Base-by-base conservation (phyloP, 2,797 vertebrate species). In the Acrossocheilus fasciatus region DNA sequence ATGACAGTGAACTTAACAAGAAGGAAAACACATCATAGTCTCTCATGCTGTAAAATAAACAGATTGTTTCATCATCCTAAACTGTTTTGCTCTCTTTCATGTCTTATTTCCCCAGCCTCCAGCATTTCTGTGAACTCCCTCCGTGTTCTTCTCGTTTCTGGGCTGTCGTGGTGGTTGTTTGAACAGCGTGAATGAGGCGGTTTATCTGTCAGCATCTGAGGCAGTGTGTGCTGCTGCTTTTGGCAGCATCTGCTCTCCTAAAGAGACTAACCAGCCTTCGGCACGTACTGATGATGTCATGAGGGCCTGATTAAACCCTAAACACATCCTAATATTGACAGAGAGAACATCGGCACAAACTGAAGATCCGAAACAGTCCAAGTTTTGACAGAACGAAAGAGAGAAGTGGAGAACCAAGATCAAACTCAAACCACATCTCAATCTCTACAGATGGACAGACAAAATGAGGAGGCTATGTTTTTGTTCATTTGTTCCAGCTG, bases 141-240 rank as follows among this genome's bases (percentile, higher is more conserved):
- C 84, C n/a, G 12, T 81, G 79, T 54, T 82, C 75, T 64, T 43
- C 45, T 66, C 20, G 62, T 62, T 75, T 91, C 72, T 59, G 80
- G 20, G 69, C 66, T 84, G 43, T 73, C 68, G 23, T 75, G 50
- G 17, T 74, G 75, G 50, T 80, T 86, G 77, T 79, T 86, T 86
- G 72, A 89, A 72, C 52, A 76, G 74, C 54, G 78, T 30, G 72
- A 83, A 85, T 52, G 78, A 81, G 88, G 73, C 4, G 62, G 83
- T 88, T 90, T 90, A 90, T 90, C 83, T 85, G 82, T 88, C 87
- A 87, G 89, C 87, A 72, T 90, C 87, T 82, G 41, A 77, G 43
- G 82, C 85, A 52, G 52, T 52, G 15, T 87, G 80, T 77, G 64
- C 81, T 84, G 88, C 83, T 83, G 84, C 86, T 86, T 81, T 78